These are phyloP conservation scores for Psittacula derbiana DNA, from an alignment of 2,797 vertebrate genomes.

Conservation along the genomic window DNA sequence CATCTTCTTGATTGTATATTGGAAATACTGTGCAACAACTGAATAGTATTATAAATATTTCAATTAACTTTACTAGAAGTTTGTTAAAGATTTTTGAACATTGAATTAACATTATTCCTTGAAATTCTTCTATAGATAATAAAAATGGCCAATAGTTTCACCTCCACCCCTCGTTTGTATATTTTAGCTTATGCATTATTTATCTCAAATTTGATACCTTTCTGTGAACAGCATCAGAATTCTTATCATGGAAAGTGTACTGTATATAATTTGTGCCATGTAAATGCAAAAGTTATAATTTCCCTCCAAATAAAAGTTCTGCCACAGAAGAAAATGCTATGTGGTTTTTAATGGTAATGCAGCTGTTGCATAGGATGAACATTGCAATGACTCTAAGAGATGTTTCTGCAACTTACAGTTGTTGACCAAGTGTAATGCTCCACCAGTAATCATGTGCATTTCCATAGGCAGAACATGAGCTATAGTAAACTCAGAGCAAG, in stretches of 20 bases:
- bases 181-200: conserved; percentile 75
- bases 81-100: conserved; percentile 87
- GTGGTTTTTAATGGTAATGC: background rate
- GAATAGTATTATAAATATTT: conserved; percentile 84
- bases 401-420: background rate
- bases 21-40: conserved; percentile 81
- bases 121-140: conserved; percentile 65
- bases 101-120: conserved; percentile 80
- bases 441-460: background rate
- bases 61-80: conserved; percentile 82
- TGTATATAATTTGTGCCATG: conserved; percentile 94
- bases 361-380: background rate
- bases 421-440: background rate
- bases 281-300: conserved; percentile 87
- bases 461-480: background rate
- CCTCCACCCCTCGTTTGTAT: conserved; percentile 72
- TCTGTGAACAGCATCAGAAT: conserved; percentile 79
- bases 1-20: conserved; percentile 83
- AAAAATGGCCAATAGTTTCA: conserved; percentile 59
- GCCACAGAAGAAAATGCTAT: conserved; percentile 41
- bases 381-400: background rate
- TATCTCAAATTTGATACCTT: conserved; percentile 67
- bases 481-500: background rate
- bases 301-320: conserved; percentile 87
- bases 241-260: conserved; percentile 82